Evolutionary conservation across 2,888 invertebrate genomes (phyloP), one percentile per base, ranked within the genome.

Genomic region (Cerceris ruficornis): DNA sequence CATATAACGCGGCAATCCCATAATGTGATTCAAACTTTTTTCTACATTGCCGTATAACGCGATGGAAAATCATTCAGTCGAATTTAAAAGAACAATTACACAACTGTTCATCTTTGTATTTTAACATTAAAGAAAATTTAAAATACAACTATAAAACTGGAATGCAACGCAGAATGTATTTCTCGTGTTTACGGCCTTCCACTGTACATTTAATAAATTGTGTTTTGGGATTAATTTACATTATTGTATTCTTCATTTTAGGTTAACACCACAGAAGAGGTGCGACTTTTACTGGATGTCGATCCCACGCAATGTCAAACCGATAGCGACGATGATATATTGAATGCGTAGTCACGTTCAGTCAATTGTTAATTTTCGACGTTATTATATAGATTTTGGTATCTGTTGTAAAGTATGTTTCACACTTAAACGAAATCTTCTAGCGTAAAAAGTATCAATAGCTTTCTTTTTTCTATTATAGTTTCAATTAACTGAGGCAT

Each of bases 231-330:
- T n/a, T n/a, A n/a, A n/a, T n/a, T n/a, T n/a, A n/a, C n/a, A 39
- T 17, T 7, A 17, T 13, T 17, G 17, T 61, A 41, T 65, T 65
- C 15, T 60, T 57, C 11, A 17, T 28, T 79, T 88, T 83, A 91
- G 91, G 88, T 91, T 6, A 86, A 90, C 59, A 90, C 90, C 13
- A 86, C 87, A 0, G 91, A 91, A 80, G 90, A 91, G 73, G 90
- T 90, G 67, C 86, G 88, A 46, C 85, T 90, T 59, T 81, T 91
- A 60, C 80, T 91, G 75, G 90, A 90, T 59, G 83, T 84, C 43
- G 90, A 91, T 41, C 82, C 88, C 4, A 87, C 87, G 7, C 83
- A 86, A 14, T 90, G 87, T 84, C 86, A 88, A 42, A 86, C 89
- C 14, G 89, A 90, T 66, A 90, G 89, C 61, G 91, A 90, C 50